Base-by-base conservation (phyloP, 2,797 vertebrate species). In the Argya squamiceps region DNA sequence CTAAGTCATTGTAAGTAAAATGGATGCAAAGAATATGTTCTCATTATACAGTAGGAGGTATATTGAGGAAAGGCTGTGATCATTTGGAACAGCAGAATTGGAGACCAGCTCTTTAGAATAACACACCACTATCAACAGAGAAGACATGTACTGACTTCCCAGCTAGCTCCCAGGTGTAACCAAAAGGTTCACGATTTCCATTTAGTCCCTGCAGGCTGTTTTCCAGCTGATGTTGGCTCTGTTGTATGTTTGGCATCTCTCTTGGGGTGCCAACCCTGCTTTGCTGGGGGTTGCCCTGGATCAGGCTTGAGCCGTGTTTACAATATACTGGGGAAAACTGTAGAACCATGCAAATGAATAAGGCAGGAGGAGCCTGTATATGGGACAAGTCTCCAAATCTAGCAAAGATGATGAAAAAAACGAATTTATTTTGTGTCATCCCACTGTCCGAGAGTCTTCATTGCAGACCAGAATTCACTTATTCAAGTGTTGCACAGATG, bases 1-100 rank as follows among this genome's bases (percentile, higher is more conserved):
- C 93, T 74, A 88, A 93, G 63, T 93, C 96, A 90, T 93, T 92
- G 74, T 75, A 74, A 90, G 92, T 71, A 95, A 95, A 96, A 95
- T 92, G 92, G 95, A 73, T 94, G 73, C 50, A 64, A 95, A 96
- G 89, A 96, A 89, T 88, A 80, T 92, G 85, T 89, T 94, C 92
- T 95, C 81, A 68, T 96, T 96, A 89, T 94, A 93, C 88, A 95
- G 94, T 90, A 96, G 91, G 93, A 94, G 89, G 91, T 91, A 85
- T 88, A 79, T 90, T 95, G 96, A 96, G 91, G 94, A 78, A 96
- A 96, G 77, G 39, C 60, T 94, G 81, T 93, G 91, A 96, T 97
- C 78, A 18, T 80, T 86, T 87, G 71, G 60, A 79, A 79, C 83
- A 92, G 67, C 2, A 68, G 81, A 78, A 79, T 5, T 62, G 55